Base-by-base conservation (phyloP, 2,113 vertebrate genomes). In the Pantherophis guttatus region DNA sequence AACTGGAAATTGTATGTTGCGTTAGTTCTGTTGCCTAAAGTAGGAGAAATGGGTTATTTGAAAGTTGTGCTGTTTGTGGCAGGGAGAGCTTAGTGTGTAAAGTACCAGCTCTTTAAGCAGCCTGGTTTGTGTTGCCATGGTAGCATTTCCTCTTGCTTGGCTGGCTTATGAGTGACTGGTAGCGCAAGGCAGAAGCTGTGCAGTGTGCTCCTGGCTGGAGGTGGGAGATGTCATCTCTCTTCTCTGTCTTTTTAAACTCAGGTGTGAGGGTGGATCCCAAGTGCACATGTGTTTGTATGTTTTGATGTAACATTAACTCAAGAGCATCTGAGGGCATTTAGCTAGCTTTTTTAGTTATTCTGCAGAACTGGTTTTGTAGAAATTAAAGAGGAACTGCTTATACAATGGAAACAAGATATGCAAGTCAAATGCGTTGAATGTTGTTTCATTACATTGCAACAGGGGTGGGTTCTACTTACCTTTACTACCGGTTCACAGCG, bases 121-220 rank as follows among this genome's bases (percentile, higher is more conserved):
- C 97, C 97, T 98, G 97, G 97, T 98, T 98, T 98, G 97, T 96
- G 98, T 98, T 98, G 98, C 97, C 97, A 98, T 98, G 98, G 98
- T 90, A 97, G 98, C 97, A 95, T 98, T 98, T 98, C 98, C 98
- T 98, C 97, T 94, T 91, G 86, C 98, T 98, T 97, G 97, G 93
- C 85, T 97, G 98, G 98, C 97, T 97, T 97, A 96, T 95, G 97
- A 97, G 98, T 97, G 93, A 97, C 96, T 97, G 96, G 98, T 98
- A 98, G 98, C 97, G 95, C 98, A 98, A 98, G 98, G 98, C 97
- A 97, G 57, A 98, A 97, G 97, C 98, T 98, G 97, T 97, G 96
- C 97, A 9, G 88, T 65, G 75, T 29, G 59, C 48, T 39, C 8
- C 75, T 90, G 33, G 48, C 88, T 86, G 29, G 29, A 89, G 52